Evolutionary conservation across 2,888 invertebrate genomes (phyloP), one percentile per base, ranked within the genome.

Genomic region (Pyrochroa serraticornis): DNA sequence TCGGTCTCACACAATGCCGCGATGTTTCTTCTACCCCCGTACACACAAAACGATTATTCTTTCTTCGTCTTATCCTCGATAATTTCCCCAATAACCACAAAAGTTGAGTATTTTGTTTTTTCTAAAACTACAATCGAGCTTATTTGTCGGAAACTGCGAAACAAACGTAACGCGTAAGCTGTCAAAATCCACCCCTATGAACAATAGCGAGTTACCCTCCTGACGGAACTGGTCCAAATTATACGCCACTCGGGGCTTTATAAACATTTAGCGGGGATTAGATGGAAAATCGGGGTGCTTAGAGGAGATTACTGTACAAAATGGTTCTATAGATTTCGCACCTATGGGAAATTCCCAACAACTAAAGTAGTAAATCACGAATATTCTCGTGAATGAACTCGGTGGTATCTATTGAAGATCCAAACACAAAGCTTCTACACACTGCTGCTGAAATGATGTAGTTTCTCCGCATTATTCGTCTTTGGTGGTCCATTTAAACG

Each of bases 151-250:
- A 14, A 45, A 46, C 49, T 54, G 41, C 49, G 71, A 70, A 72
- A 75, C 75, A 76, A 75, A 75, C 74, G 74, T 72, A 5, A 22
- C 5, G 54, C 38, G 38, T 79, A 60, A 80, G 64, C 80, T 81
- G 70, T 81, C 78, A 70, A 75, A 75, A 71, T 72, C 75, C 69
- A 75, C 78, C 44, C 67, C 60, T 58, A 66, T 58, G 69, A 69
- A 69, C 73, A 75, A 71, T 69, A 66, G 69, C 79, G 38, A 71
- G 78, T 12, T 65, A 79, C 49, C 84, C 84, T 66, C 83, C 82
- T 63, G 79, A 81, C 63, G 82, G 22, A 22, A 22, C 22, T 5
- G 71, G 64, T 70, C 69, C 68, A 72, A 75, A 75, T 75, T 75
- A 74, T 73, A 74, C 72, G 73, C 72, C 71, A 71, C 73, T 72